Percentiles rank a stretch among this genome's conserved stretches.
Evolutionary conservation across 2,888 invertebrate genomes (phyloP).

Genomic region (Orthosia cruda): DNA sequence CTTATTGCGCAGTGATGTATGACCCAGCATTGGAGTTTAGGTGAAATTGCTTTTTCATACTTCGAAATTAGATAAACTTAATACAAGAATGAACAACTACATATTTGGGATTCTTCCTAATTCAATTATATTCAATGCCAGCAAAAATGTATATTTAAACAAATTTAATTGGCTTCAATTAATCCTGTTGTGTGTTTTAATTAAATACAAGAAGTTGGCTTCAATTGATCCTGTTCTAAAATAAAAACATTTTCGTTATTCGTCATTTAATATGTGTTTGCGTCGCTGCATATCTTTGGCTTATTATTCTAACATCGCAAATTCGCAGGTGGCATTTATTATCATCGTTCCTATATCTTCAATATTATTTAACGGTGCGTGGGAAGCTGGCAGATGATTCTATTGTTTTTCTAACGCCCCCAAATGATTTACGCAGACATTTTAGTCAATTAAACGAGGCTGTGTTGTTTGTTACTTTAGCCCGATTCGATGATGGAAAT

Average conservation of each 20-base stretch:
- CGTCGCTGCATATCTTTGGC: no score
- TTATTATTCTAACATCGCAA: not conserved
- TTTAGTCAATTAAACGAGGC: slow-evolving; percentile 14
- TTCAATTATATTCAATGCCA: not conserved
- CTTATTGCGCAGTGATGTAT: slow-evolving; percentile 3
- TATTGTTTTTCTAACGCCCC: slow-evolving; percentile 24
- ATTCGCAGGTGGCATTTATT: not conserved
- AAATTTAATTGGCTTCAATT: no score
- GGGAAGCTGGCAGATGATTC: slow-evolving; percentile 35
- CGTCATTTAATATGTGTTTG: not conserved
- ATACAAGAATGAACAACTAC: not conserved
- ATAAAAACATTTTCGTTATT: not conserved
- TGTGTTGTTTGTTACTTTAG: not conserved
- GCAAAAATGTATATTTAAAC: not conserved
- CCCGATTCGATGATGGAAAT: not conserved
- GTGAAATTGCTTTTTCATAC: not conserved
- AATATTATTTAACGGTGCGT: slow-evolving; percentile 15
- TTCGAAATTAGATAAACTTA: not conserved
- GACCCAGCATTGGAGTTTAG: not conserved
- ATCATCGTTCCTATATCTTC: not conserved
- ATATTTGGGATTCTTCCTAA: not conserved
- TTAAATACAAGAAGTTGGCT: no score
- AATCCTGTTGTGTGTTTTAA: no score
- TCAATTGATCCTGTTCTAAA: no score
- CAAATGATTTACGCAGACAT: slow-evolving; percentile 7